Evolutionary conservation across 2,113 vertebrate species (phyloP).

Genomic region (Apteryx owenii): DNA sequence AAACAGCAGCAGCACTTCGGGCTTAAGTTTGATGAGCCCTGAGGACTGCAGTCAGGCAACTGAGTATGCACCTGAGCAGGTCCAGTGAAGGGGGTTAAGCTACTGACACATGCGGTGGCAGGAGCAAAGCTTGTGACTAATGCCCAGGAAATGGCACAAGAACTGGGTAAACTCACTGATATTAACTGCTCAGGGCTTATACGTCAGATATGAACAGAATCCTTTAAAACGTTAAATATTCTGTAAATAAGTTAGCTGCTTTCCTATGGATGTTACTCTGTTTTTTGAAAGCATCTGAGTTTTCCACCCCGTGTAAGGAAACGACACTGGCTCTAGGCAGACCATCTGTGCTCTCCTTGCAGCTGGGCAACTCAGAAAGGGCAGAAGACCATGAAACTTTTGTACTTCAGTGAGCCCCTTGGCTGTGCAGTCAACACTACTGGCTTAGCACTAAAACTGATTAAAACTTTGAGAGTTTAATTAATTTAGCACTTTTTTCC

Average conservation of each 20-base stretch:
- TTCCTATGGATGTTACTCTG: background rate
- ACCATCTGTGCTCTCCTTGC: background rate
- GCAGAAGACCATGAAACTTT: no score
- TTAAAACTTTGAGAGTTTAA: background rate
- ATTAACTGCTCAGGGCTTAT: background rate
- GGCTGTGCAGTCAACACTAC: rapidly evolving
- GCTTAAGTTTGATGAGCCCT: background rate
- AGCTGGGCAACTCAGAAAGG: rapidly evolving
- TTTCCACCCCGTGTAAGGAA: background rate
- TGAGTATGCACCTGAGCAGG: background rate
- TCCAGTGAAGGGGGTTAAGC: background rate
- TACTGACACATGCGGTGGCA: background rate
- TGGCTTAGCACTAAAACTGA: background rate
- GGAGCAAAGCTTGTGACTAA: background rate
- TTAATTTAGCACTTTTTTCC: background rate
- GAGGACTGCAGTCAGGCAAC: background rate
- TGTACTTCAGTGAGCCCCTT: rapidly evolving
- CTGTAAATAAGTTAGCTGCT: background rate
- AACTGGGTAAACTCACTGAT: background rate
- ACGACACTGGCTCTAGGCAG: background rate
- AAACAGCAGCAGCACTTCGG: background rate
- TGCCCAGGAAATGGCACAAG: background rate
- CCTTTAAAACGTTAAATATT: background rate
- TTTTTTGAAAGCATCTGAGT: background rate
- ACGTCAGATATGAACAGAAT: background rate